A percentile compares a stretch with the other conserved stretches of the same genome.
phyloP scores from a whole-genome alignment of 2,888 invertebrate species.

The Nymphalis polychloros region DNA sequence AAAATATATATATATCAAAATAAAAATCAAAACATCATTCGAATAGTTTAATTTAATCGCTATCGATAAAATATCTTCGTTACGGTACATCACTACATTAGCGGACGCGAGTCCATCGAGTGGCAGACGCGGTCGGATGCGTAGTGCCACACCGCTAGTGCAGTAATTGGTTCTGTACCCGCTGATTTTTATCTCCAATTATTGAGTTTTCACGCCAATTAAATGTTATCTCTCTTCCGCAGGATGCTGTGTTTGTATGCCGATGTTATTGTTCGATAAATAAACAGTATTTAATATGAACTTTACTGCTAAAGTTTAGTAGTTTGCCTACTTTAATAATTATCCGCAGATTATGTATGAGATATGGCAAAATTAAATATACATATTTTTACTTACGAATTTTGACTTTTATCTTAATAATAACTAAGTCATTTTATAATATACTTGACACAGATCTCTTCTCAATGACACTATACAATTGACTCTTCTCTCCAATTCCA shows the following conservation, averaged over 20 bases:
- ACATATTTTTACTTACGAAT: no score
- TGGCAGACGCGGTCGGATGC: slow-evolving; percentile 59
- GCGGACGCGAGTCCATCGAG: slow-evolving; percentile 42
- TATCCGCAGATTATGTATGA: background rate
- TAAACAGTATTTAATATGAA: slow-evolving; percentile 27
- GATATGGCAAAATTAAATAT: no score
- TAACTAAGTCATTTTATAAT: no score
- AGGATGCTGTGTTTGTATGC: slow-evolving; percentile 58
- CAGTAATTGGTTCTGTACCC: slow-evolving; percentile 73
- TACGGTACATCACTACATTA: slow-evolving; percentile 45
- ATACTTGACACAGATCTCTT: no score
- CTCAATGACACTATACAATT: no score
- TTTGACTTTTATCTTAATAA: no score
- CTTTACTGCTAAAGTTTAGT: slow-evolving; percentile 28
- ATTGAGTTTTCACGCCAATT: slow-evolving; percentile 81
- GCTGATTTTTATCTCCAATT: slow-evolving; percentile 79
- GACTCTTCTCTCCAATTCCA: no score
- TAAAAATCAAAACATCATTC: background rate
- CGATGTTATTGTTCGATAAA: slow-evolving; percentile 55
- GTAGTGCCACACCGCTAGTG: slow-evolving; percentile 64
- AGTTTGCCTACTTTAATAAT: slow-evolving; percentile 9
- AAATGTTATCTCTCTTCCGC: slow-evolving; percentile 76
- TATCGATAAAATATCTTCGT: slow-evolving; percentile 30
- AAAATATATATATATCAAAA: no score
- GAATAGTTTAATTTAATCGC: background rate